phyloP scores from a whole-genome alignment of 2,888 invertebrate genomes.

The Agapostemon virescens region DNA sequence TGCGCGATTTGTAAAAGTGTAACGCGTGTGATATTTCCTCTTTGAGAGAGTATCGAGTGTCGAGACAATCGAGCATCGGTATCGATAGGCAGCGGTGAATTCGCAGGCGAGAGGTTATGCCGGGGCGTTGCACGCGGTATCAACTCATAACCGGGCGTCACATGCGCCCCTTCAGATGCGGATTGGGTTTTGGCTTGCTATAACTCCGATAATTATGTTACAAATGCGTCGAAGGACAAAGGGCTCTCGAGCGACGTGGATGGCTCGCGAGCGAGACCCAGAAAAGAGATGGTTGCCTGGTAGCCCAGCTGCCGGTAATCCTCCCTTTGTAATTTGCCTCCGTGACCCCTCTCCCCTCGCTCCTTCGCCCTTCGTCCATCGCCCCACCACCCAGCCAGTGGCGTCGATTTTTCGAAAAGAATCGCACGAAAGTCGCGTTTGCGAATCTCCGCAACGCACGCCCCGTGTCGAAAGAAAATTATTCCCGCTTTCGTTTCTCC shows the following conservation, averaged over 20 bases:
- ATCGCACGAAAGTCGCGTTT: background rate
- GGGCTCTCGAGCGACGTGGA: slow-evolving; percentile 75
- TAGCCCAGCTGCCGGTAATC: slow-evolving; percentile 81
- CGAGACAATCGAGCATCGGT: too few species aligned
- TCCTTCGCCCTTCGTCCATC: background rate
- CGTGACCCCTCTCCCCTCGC: slow-evolving; percentile 74
- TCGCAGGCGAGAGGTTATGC: background rate
- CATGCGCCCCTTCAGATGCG: slow-evolving; percentile 70
- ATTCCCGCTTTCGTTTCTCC: too few species aligned
- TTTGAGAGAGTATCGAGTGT: too few species aligned
- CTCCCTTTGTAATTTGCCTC: slow-evolving; percentile 81
- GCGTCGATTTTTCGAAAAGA: slow-evolving; percentile 65
- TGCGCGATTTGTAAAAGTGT: too few species aligned
- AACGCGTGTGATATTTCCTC: too few species aligned
- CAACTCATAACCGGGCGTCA: slow-evolving; percentile 67
- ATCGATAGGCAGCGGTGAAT: background rate
- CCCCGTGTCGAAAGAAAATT: too few species aligned
- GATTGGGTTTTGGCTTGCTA: slow-evolving; percentile 79
- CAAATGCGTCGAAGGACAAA: slow-evolving; percentile 80
- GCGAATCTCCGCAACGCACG: too few species aligned
- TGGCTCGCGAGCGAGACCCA: slow-evolving; percentile 70
- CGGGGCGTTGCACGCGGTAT: slow-evolving; percentile 34
- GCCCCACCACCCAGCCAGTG: slow-evolving; percentile 70
- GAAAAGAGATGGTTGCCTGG: slow-evolving; percentile 75
- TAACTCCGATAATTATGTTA: slow-evolving; percentile 81